Base-by-base conservation (phyloP, 2,113 vertebrate species). In the Oreochromis spilurus region DNA sequence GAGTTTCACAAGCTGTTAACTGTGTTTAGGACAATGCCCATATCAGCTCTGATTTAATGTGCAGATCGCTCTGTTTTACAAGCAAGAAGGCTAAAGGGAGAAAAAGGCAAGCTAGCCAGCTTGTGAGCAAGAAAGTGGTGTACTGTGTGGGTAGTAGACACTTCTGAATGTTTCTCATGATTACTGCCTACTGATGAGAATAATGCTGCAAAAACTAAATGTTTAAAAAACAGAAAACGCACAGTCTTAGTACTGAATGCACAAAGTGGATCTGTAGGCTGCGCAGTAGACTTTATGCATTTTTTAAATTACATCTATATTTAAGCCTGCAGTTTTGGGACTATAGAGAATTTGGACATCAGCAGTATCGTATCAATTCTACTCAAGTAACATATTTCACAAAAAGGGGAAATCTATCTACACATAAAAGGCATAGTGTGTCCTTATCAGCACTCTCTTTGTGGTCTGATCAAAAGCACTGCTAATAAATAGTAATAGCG, bases 1-100 rank as follows among this genome's bases (percentile, higher is more conserved):
- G 70, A 84, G 78, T 87, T 91, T 90, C 81, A 88, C 60, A 80
- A 92, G 85, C 88, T 48, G 83, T 82, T 89, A 90, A 88, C 77
- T 58, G 84, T 57, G 2, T 89, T 91, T 84, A 89, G 88, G 80
- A 84, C 83, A 70, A 65, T 78, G 88, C 34, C 58, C 34, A 57
- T 55, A 89, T 88, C 83, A 83, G 75, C 80, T 90, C 52, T 91
- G 85, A 91, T 87, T 53, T 91, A 88, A 91, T 70, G 58, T 83
- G 84, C 55, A 52, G 43, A 65, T 84, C 19, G 17, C 65, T 36
- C 50, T 84, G 45, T 50, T 87, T 91, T 62, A 62, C 31, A 86
- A 57, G 12, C 24, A 52, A 79, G 34, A 80, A 50, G 83, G 45
- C 72, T 50, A 52, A 77, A 77, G 16, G 45, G 26, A 77, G 72